Percentiles rank a stretch among this genome's conserved stretches.
Evolutionary conservation across 2,113 vertebrate species (phyloP).

Genomic region (Gallinago jamesoni): DNA sequence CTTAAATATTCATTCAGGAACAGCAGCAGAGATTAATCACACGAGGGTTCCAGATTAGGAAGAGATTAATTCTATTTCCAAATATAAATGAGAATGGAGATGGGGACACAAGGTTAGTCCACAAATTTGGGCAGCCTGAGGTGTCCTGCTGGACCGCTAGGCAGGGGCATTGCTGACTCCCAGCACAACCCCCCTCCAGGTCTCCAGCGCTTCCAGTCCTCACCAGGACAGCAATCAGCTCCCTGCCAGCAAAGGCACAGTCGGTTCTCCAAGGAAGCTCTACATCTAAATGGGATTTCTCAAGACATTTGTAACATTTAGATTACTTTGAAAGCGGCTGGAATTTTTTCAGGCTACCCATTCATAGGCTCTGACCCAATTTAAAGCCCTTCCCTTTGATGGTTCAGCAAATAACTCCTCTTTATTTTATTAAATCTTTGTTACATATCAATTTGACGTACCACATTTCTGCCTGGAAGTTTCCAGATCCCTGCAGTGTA

Average conservation of each 20-base stretch:
- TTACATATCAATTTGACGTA: fast-evolving
- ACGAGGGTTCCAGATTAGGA: not conserved
- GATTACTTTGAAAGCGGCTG: not conserved
- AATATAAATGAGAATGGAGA: not conserved
- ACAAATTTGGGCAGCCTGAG: not conserved
- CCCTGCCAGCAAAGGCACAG: not conserved
- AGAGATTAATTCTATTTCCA: not conserved
- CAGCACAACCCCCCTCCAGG: not conserved
- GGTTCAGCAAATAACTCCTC: not conserved
- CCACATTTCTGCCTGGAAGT: not conserved
- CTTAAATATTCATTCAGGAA: not conserved
- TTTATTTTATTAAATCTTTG: not conserved
- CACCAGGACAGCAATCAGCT: not conserved
- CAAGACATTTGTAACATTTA: not conserved
- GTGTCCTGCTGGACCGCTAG: not conserved
- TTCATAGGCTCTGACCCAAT: not conserved
- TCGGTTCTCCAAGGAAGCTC: not conserved
- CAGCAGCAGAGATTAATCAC: not conserved
- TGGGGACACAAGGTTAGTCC: not conserved
- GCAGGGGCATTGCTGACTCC: not conserved
- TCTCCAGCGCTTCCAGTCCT: not conserved
- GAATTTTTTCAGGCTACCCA: not conserved
- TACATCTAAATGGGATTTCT: not conserved
- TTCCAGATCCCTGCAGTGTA: not conserved
- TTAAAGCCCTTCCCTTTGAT: not conserved